Evolutionary conservation across 2,113 vertebrate species (phyloP), one percentile per base, ranked within the genome.

Genomic region (Psephotus haematonotus): DNA sequence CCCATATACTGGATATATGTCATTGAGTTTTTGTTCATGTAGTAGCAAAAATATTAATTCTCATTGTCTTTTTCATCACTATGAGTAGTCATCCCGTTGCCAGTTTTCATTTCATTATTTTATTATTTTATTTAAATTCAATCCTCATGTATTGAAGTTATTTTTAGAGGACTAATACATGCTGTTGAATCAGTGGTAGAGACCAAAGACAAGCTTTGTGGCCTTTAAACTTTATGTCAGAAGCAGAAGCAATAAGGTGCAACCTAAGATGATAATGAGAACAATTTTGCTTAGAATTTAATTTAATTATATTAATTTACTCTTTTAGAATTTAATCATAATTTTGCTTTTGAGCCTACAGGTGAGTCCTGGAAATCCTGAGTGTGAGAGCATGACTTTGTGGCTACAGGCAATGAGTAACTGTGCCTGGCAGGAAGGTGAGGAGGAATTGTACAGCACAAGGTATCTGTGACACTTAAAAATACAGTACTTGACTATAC

Each of bases 371-470:
- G 29, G 7, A 9, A 90, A 76, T 59, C n/a, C 6, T 22, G 2
- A 18, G 4, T 39, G 14, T 25, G n/a, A 69, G 5, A 67, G 2
- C 3, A 33, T 6, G 25, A 17, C 33, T 25, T 46, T 62, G 15
- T 74, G 22, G 6, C 15, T 20, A 35, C 0, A 0, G 18, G 4
- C 0, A 1, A 13, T 25, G 12, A 63, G 15, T 72, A 65, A 52
- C 17, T 27, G 6, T n/a, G 10, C 24, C n/a, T 24, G 5, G 18
- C 29, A 71, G 25, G 11, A 3, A 25, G 8, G 10, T 0, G 1
- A 52, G 20, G 14, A 52, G 25, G 6, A 7, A 4, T 43, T 75
- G 17, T 13, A 46, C 8, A 82, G 29, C 7, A 64, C 72, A 82
- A 82, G 5, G 9, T 64, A 2, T 35, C 17, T 60, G 17, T 25